A percentile compares a stretch with the other conserved stretches of the same genome.
Evolutionary conservation across 1,140 invertebrate genomes (phyloP).

Genomic region (Drosophila lini): DNA sequence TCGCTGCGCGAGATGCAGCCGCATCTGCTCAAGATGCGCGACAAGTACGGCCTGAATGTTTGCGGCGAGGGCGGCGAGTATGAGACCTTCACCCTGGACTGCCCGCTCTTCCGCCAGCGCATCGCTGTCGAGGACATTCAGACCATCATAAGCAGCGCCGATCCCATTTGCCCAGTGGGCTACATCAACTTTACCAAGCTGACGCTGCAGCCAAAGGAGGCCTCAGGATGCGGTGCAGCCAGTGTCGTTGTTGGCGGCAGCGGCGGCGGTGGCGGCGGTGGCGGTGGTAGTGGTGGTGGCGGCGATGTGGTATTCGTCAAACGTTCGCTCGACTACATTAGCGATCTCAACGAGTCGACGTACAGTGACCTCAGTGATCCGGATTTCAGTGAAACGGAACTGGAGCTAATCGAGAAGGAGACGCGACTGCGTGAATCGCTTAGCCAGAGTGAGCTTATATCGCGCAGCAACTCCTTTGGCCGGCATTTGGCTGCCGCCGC

Average conservation of each 20-base stretch:
- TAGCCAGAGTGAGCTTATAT: conserved; percentile 79
- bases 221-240: conserved; percentile 25
- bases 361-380: conserved; percentile 87
- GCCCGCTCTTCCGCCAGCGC: conserved; percentile 96
- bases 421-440: conserved; percentile 77
- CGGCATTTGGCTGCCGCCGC: conserved; percentile 74
- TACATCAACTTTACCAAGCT: conserved; percentile 95
- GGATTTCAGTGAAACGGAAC: conserved; percentile 86
- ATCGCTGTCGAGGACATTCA: conserved; percentile 95
- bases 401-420: conserved; percentile 86
- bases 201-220: conserved; percentile 88
- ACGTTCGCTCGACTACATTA: conserved; percentile 86
- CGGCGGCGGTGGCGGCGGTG: neutral
- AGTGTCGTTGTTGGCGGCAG: neutral
- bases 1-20: conserved; percentile 93
- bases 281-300: conserved; percentile 1
- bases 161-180: conserved; percentile 96
- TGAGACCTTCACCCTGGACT: conserved; percentile 98
- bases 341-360: conserved; percentile 87
- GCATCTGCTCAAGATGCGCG: conserved; percentile 94
- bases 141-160: conserved; percentile 94
- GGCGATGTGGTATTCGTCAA: conserved; percentile 84
- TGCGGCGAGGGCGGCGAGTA: conserved; percentile 99
- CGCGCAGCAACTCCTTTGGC: conserved; percentile 83
- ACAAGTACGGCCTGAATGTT: conserved; percentile 98